phyloP scores from a whole-genome alignment of 2,113 vertebrate genomes.

The Osmerus eperlanus region DNA sequence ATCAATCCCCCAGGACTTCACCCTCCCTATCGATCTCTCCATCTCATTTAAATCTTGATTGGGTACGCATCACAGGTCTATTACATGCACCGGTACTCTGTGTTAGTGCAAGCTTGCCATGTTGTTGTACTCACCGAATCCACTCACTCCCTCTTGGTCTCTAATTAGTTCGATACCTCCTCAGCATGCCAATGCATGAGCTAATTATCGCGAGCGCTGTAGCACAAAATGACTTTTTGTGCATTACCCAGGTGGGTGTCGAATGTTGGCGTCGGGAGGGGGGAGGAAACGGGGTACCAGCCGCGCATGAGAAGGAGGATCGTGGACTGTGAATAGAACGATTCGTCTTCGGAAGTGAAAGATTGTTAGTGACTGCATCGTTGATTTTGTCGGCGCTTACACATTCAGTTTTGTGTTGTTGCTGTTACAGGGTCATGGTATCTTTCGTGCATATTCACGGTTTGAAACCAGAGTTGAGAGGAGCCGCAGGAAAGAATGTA shows the following conservation, averaged over 20 bases:
- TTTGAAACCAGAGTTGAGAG: too few species aligned
- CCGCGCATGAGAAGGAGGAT: not conserved
- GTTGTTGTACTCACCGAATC: constrained; percentile 37
- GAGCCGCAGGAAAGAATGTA: too few species aligned
- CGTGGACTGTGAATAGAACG: too few species aligned
- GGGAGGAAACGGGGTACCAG: not conserved
- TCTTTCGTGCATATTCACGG: too few species aligned
- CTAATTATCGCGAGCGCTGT: constrained; percentile 51
- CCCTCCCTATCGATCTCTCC: constrained; percentile 8
- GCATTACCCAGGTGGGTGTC: constrained; percentile 25
- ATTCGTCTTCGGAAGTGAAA: too few species aligned
- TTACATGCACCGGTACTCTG: constrained; percentile 35
- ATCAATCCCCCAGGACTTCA: constrained; percentile 40
- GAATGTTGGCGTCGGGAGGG: constrained; percentile 27
- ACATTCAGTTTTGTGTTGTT: too few species aligned
- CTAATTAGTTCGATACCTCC: constrained; percentile 38
- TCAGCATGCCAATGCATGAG: constrained; percentile 28
- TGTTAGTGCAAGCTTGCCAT: constrained; percentile 16
- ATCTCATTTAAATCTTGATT: constrained; percentile 58
- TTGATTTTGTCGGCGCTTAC: too few species aligned
- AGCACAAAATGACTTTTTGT: constrained; percentile 48
- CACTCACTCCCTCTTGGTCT: constrained; percentile 23
- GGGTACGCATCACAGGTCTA: constrained; percentile 51
- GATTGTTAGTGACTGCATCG: too few species aligned
- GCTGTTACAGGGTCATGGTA: too few species aligned